Conservation (phyloP, 2,113 vertebrate species). For the Plotosus lineatus region DNA sequence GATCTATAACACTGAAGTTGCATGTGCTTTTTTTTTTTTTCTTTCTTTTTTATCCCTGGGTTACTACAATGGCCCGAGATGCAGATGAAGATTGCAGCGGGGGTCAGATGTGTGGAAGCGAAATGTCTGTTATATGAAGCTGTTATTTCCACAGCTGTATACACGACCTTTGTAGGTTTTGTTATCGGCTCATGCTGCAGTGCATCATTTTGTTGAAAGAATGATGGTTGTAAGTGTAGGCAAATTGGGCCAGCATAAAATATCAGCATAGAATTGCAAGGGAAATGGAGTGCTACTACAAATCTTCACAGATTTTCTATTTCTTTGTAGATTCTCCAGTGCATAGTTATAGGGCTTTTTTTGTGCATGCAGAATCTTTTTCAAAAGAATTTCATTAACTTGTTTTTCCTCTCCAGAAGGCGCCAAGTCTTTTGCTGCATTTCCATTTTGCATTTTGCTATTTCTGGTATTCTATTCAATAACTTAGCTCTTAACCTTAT, state of each 20-base stretch:
- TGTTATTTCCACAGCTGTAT: neutral
- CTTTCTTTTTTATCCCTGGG: conserved; percentile 19
- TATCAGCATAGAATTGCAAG: neutral
- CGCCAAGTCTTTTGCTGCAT: conserved; percentile 21
- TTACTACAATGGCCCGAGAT: neutral
- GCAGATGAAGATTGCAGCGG: conserved; percentile 1
- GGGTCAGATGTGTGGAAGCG: neutral
- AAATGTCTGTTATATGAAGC: conserved; percentile 3
- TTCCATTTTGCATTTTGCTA: conserved; percentile 35
- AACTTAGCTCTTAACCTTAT: conserved; percentile 22
- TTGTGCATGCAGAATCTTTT: neutral
- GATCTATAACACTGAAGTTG: conserved; percentile 19
- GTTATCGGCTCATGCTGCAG: neutral
- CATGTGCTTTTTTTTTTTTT: conserved; percentile 4
- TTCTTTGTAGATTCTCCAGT: neutral
- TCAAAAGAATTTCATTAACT: conserved; percentile 39
- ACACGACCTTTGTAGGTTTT: conserved; percentile 16
- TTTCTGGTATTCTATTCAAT: conserved; percentile 43
- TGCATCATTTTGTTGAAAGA: neutral
- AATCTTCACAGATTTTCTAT: neutral
- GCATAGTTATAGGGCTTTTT: neutral
- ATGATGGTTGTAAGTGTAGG: neutral
- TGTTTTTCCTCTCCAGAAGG: conserved; percentile 33
- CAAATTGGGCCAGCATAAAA: neutral
- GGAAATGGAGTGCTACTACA: conserved; percentile 1